A percentile compares a stretch with the other conserved stretches of the same genome.
These are phyloP conservation scores for Pongo pygmaeus DNA, from an alignment of 2,113 vertebrate genomes.

Conservation along the genomic window DNA sequence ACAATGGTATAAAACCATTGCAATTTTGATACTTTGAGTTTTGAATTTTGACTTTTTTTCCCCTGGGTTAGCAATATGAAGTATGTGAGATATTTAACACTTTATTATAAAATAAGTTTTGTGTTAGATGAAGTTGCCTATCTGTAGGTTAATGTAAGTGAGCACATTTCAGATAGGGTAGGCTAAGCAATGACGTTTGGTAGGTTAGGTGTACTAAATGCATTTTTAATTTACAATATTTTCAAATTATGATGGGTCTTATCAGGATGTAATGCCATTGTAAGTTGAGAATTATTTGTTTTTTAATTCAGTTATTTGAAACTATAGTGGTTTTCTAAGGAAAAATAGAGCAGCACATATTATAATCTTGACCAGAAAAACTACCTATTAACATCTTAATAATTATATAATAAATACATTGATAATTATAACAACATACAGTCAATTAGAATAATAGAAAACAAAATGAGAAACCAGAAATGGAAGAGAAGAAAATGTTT, in stretches of 20 bases:
- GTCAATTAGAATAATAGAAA: neutral
- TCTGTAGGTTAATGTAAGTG: neutral
- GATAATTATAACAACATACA: neutral
- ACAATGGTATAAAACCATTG: neutral
- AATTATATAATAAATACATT: slow-evolving; percentile 13
- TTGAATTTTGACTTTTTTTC: neutral
- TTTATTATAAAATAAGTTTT: neutral
- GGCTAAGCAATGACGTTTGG: neutral
- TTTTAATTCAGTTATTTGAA: slow-evolving; percentile 17
- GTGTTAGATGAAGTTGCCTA: neutral
- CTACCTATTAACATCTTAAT: neutral
- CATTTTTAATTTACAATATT: neutral
- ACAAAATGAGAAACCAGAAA: neutral
- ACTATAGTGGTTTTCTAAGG: neutral
- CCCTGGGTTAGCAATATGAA: neutral
- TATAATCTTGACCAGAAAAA: neutral
- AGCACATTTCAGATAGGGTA: neutral
- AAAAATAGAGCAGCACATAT: neutral
- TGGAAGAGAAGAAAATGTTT: neutral
- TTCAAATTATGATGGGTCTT: neutral
- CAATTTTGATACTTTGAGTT: neutral
- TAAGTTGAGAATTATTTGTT: neutral
- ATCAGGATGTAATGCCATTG: neutral
- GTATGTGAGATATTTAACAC: neutral
- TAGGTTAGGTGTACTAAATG: neutral